Base-by-base conservation (phyloP, 2,113 vertebrate species). In the Fregetta grallaria region DNA sequence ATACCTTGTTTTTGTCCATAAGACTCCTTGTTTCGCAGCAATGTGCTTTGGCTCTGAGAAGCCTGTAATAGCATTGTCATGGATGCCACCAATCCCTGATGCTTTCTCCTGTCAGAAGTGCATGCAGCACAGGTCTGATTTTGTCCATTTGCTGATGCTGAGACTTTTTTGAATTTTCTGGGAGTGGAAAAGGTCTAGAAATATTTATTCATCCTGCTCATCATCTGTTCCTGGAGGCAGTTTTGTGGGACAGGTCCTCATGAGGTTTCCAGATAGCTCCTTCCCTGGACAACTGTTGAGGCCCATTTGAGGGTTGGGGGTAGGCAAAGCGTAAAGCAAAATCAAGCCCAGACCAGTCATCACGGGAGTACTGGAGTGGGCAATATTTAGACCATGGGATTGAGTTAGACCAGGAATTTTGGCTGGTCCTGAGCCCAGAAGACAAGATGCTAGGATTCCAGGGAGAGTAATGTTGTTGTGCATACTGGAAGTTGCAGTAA, bases 281-380 rank as follows among this genome's bases (percentile, higher is more conserved):
- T 86, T 79, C 30, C 5, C 16, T 52, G 67, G 5, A 21, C 13
- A 42, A 19, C 22, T 25, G 23, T 34, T 58, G 38, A 34, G 5
- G 6, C 52, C 30, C 53, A 30, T 8, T 1, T 61, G 13, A 25
- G 27, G 29, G 4, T 0, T 2, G n/a, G 38, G 29, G 8, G 11
- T 30, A 66, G n/a, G n/a, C 15, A 86, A 34, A 47, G 10, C 1
- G 6, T 26, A 21, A 49, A 86, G 21, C 19, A 67, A 77, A 81
- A 93, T 47, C n/a, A 94, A 83, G 19, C 10, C 10, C 65, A 77
- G 38, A 40, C 23, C 26, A 53, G 9, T 65, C 44, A 53, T 40
- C 11, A 16, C 8, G 66, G 36, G 14, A 70, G 19, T 44, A 47
- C 15, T 47, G n/a, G 26, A 40, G 4, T 23, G 17, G 47, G 26